These are phyloP conservation scores for Adelphocoris suturalis DNA, from an alignment of 2,888 invertebrate genomes.

Conservation along the genomic window DNA sequence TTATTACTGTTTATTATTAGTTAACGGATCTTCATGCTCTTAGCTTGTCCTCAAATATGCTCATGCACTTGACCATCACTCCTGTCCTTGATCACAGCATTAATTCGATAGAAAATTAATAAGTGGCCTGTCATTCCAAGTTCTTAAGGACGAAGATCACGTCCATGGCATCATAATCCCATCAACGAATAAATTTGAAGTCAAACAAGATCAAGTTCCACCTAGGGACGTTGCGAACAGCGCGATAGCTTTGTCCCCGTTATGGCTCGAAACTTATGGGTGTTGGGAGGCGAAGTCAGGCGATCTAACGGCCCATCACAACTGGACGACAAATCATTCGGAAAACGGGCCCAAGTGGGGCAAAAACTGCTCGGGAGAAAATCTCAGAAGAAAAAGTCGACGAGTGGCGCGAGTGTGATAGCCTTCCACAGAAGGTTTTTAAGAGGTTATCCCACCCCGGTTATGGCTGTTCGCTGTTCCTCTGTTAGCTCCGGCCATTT, in stretches of 20 bases:
- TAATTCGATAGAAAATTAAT: too few species aligned
- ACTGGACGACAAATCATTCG: slow-evolving; percentile 32
- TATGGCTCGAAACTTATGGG: background rate
- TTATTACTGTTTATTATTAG: too few species aligned
- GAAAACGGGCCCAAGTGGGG: slow-evolving; percentile 3
- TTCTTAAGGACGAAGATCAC: too few species aligned
- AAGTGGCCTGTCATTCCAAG: too few species aligned
- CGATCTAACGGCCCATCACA: background rate
- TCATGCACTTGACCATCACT: too few species aligned
- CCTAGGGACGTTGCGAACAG: too few species aligned
- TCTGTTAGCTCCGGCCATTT: background rate
- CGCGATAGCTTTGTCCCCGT: background rate
- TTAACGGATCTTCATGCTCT: too few species aligned
- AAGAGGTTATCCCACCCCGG: background rate
- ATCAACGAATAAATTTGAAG: too few species aligned
- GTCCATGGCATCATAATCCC: too few species aligned
- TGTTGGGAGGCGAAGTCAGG: background rate
- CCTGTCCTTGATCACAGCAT: too few species aligned
- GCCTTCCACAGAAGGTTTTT: slow-evolving; percentile 1
- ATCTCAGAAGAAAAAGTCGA: slow-evolving; percentile 13
- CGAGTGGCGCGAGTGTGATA: slow-evolving; percentile 27
- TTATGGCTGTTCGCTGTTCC: slow-evolving; percentile 2
- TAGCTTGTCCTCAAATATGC: too few species aligned
- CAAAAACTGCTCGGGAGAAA: background rate
- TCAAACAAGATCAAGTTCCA: too few species aligned